Evolutionary conservation across 2,113 vertebrate genomes (phyloP).

Genomic region (Vanacampus margaritifer): DNA sequence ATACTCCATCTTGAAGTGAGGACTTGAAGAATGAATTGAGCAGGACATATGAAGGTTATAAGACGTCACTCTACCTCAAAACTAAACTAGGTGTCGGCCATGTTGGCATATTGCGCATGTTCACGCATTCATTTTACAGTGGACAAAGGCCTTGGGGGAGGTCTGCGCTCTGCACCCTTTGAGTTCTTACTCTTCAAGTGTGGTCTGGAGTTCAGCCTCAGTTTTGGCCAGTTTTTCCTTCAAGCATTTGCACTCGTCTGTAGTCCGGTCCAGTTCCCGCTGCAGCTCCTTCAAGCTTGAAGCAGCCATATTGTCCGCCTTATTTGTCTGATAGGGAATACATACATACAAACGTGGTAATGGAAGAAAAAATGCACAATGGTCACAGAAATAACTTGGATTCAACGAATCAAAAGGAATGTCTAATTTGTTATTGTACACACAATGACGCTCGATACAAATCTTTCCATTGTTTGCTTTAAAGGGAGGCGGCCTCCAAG

Average conservation of each 20-base stretch:
- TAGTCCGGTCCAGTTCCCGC: conserved; percentile 68
- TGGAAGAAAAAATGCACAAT: no score
- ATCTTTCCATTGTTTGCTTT: not conserved
- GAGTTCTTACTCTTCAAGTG: conserved; percentile 89
- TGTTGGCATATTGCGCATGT: not conserved
- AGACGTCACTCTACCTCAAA: no score
- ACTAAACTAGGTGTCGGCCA: not conserved
- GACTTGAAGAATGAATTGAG: no score
- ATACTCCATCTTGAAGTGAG: no score
- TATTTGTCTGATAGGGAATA: conserved; percentile 74
- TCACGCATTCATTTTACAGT: not conserved
- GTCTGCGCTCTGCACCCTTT: not conserved
- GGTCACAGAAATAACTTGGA: no score
- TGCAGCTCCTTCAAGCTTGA: conserved; percentile 75
- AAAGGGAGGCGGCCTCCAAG: not conserved
- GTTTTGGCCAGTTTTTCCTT: conserved; percentile 78
- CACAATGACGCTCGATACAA: not conserved
- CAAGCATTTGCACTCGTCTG: conserved; percentile 74
- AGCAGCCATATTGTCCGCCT: conserved; percentile 69
- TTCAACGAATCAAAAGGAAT: no score
- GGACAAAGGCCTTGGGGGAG: not conserved
- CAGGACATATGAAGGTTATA: no score
- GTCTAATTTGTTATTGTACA: no score
- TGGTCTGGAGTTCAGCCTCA: conserved; percentile 81
- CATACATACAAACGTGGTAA: not conserved